These are phyloP conservation scores for Boloria selene DNA, from an alignment of 2,888 invertebrate species.

Conservation along the genomic window DNA sequence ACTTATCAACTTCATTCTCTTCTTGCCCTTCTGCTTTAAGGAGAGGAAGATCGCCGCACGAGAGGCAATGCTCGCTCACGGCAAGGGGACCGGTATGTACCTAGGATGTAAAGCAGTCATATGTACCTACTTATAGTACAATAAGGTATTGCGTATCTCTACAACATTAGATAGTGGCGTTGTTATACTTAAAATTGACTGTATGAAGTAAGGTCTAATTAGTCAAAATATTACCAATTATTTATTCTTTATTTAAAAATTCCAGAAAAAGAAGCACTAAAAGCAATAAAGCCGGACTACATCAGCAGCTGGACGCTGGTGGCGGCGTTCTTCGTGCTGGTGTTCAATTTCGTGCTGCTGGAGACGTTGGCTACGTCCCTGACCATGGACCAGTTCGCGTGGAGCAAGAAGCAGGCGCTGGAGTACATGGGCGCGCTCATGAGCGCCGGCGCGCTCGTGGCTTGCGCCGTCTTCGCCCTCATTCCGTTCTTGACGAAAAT, in stretches of 20 bases:
- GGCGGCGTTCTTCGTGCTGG: slow-evolving; percentile 90
- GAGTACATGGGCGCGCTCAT: slow-evolving; percentile 92
- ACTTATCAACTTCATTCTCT: slow-evolving; percentile 86
- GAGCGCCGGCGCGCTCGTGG: slow-evolving; percentile 90
- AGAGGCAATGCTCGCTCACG: slow-evolving; percentile 89
- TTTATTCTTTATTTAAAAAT: too few relatives aligned
- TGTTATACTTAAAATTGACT: too few relatives aligned
- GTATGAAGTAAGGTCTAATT: too few relatives aligned
- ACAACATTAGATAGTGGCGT: too few relatives aligned
- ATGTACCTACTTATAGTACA: not conserved
- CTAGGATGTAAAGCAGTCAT: not conserved
- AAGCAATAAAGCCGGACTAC: slow-evolving; percentile 86
- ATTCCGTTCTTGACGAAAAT: slow-evolving; percentile 87
- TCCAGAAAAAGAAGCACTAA: slow-evolving; percentile 88
- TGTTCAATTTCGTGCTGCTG: slow-evolving; percentile 93
- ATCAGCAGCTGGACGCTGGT: slow-evolving; percentile 90
- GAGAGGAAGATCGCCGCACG: slow-evolving; percentile 89
- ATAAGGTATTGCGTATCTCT: too few relatives aligned
- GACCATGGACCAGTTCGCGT: slow-evolving; percentile 95
- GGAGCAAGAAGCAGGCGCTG: slow-evolving; percentile 89
- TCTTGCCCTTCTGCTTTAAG: slow-evolving; percentile 88
- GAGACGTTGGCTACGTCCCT: slow-evolving; percentile 93
- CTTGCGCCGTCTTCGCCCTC: slow-evolving; percentile 87
- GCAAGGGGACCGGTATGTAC: slow-evolving; percentile 82
- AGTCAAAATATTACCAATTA: not conserved